Evolutionary conservation across 2,113 vertebrate genomes (phyloP).

Genomic region (Neolamprologus sp.): DNA sequence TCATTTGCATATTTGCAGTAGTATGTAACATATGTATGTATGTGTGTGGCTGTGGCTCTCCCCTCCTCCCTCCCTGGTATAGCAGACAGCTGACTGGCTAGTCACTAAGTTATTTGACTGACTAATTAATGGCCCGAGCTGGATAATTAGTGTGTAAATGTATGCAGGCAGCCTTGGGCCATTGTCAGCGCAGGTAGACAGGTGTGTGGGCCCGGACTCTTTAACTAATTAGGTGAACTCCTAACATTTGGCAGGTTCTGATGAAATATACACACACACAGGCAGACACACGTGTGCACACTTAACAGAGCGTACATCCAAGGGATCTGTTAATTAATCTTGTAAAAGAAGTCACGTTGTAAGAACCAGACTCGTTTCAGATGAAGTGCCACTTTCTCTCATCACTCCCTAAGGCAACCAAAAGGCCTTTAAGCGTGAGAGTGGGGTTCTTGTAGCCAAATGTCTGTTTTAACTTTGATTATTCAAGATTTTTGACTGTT

Average conservation of each 20-base stretch:
- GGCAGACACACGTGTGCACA: background rate
- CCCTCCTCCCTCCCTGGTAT: background rate
- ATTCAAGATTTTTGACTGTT: background rate
- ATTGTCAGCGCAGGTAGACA: slow-evolving; percentile 59
- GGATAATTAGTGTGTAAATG: slow-evolving; percentile 64
- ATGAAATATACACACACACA: background rate
- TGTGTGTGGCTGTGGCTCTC: background rate
- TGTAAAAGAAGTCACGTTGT: slow-evolving; percentile 34
- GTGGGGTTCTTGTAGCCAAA: background rate
- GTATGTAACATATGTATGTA: background rate
- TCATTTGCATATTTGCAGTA: background rate
- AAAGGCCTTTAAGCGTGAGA: background rate
- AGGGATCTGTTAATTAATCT: slow-evolving; percentile 63
- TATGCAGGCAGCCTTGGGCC: slow-evolving; percentile 41
- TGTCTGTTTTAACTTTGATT: slow-evolving; percentile 16
- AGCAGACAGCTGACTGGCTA: background rate
- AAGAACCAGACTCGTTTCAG: slow-evolving; percentile 26
- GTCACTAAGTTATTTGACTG: slow-evolving; percentile 38
- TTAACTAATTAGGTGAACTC: slow-evolving; percentile 55
- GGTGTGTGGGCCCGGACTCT: slow-evolving; percentile 51
- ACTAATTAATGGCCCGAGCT: slow-evolving; percentile 47
- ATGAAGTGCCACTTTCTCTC: slow-evolving; percentile 38
- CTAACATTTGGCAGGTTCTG: slow-evolving; percentile 47
- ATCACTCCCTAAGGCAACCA: slow-evolving; percentile 2
- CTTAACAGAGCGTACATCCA: slow-evolving; percentile 30